Evolutionary conservation across 2,888 invertebrate species (phyloP), one percentile per base, ranked within the genome.

Genomic region (Tetragonula carbonaria): DNA sequence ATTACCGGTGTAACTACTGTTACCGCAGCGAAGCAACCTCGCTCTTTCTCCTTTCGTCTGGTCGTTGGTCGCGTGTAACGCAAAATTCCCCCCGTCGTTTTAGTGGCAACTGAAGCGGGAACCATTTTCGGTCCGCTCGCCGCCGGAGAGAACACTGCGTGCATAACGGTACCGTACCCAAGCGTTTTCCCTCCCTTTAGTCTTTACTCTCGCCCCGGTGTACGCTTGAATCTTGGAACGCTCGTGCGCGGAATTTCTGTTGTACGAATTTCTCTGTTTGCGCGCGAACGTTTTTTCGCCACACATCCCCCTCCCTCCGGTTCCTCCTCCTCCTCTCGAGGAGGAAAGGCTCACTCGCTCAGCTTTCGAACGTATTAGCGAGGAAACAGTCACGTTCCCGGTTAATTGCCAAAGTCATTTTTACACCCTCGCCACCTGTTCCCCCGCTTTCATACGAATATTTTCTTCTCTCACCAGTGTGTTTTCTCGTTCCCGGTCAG

Each of bases 61-160:
- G 45, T 82, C 75, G 74, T 67, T 78, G 86, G 73, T 85, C 86
- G 87, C 85, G 72, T 80, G 84, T 84, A 88, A 83, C 87, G 89
- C 88, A 81, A 91, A 93, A 91, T 93, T 93, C 93, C 45, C 93
- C 45, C 91, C 93, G 93, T 91, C 91, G 91, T 91, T 93, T 93
- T 91, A 91, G 87, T 89, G 88, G 90, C 87, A 92, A 91, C 91
- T 88, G 91, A 91, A 91, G 91, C 91, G 76, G 77, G 80, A 91
- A 88, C 91, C 91, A 90, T 93, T 93, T 93, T 93, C 90, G 92
- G 92, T 92, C 91, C 90, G 87, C 90, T 38, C 8, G 38, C 45
- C 45, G 75, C 75, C 76, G 45, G 76, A 66, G 72, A 81, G 80
- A 33, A 33, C 33, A 80, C 75, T 79, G 28, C 28, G 53, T 4